These are phyloP conservation scores for Nicator chloris DNA, from an alignment of 2,113 vertebrate genomes.

Conservation along the genomic window DNA sequence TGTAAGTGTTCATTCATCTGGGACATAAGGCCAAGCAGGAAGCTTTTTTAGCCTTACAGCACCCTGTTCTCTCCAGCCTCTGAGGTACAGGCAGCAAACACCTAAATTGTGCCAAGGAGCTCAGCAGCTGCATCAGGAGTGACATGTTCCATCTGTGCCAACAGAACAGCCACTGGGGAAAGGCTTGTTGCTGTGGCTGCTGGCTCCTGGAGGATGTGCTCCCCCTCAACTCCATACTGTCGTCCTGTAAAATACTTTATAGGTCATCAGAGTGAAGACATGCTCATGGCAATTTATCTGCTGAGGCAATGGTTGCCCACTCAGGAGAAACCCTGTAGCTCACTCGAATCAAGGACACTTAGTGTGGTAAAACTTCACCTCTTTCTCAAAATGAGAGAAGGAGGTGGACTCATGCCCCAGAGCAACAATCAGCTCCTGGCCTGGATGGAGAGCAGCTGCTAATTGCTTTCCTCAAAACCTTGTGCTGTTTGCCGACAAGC, in stretches of 20 bases:
- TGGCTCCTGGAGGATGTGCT: not conserved
- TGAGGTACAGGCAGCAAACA: not conserved
- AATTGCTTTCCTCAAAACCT: conserved; percentile 43
- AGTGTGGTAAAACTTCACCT: not conserved
- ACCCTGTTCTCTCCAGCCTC: not conserved
- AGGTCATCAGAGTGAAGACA: not conserved
- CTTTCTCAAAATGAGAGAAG: not conserved
- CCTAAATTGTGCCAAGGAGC: not conserved
- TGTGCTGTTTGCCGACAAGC: not conserved
- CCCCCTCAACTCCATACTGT: not conserved
- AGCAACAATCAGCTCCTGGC: not conserved
- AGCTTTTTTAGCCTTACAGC: not conserved
- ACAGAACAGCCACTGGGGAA: not conserved
- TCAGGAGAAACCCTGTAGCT: not conserved
- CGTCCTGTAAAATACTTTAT: not conserved
- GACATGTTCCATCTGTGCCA: not conserved
- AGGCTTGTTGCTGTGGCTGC: not conserved
- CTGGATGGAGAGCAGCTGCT: conserved; percentile 13
- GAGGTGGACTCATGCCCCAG: not conserved
- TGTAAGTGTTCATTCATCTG: not conserved
- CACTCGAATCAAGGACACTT: not conserved
- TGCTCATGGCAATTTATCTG: not conserved
- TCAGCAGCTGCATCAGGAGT: not conserved
- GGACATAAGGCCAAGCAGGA: not conserved
- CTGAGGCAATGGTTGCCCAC: not conserved